These are phyloP conservation scores for Clytia hemisphaerica DNA, from an alignment of 30 jellyfish, hydroid and myxozoan species.

Conservation along the genomic window DNA sequence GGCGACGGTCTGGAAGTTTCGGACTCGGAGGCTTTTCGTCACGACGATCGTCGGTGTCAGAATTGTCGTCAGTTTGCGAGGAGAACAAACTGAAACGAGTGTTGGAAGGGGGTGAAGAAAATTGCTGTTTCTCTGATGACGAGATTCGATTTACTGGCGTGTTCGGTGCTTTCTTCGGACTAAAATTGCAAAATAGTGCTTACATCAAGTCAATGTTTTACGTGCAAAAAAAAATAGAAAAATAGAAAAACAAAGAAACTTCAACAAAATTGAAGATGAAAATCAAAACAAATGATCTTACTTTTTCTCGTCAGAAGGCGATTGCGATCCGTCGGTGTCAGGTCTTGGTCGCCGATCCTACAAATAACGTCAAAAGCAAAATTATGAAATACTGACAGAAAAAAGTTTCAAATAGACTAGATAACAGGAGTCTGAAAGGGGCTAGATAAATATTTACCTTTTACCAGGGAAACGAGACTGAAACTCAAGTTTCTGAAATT, in stretches of 20 bases:
- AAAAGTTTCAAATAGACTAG: not conserved
- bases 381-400: not conserved
- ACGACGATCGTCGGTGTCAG: not conserved
- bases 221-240: not conserved
- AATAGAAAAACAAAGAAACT: not conserved
- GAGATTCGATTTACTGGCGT: too few relatives aligned
- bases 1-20: not conserved
- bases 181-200: too few relatives aligned
- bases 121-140: too few relatives aligned
- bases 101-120: too few relatives aligned
- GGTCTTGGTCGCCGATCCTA: slow-evolving; percentile 27
- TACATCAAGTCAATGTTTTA: too few relatives aligned
- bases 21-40: not conserved
- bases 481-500: too few relatives aligned
- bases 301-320: slow-evolving; percentile 34
- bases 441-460: not conserved
- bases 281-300: not conserved
- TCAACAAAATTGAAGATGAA: not conserved
- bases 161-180: too few relatives aligned
- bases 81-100: too few relatives aligned
- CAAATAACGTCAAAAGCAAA: not conserved
- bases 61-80: not conserved
- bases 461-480: not conserved
- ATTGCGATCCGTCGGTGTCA: slow-evolving; percentile 22
- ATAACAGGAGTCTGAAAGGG: not conserved